phyloP scores from a whole-genome alignment of 2,888 invertebrate genomes.

The Julus scandinavius region DNA sequence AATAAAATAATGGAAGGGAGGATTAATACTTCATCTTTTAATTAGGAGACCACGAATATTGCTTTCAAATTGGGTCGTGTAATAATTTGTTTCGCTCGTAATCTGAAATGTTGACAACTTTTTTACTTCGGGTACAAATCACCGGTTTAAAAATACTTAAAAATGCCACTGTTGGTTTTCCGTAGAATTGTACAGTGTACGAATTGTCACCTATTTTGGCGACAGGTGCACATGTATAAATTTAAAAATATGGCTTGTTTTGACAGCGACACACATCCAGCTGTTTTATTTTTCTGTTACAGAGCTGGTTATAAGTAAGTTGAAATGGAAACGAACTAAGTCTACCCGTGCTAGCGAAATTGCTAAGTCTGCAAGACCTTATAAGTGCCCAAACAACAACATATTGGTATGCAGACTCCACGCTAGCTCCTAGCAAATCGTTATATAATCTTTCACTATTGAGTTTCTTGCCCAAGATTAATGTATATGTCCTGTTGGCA shows the following conservation, averaged over 20 bases:
- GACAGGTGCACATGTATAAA: background rate
- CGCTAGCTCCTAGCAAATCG: background rate
- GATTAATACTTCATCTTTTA: too few species aligned
- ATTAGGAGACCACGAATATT: slow-evolving; percentile 5
- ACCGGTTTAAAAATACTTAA: slow-evolving; percentile 1
- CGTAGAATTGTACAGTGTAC: background rate
- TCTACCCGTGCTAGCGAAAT: background rate
- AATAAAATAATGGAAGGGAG: background rate
- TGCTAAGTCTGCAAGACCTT: background rate
- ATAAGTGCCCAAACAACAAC: background rate
- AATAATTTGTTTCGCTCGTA: background rate
- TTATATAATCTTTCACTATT: slow-evolving; percentile 19
- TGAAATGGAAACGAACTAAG: background rate
- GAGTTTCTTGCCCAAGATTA: background rate
- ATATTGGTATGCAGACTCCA: background rate
- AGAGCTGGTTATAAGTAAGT: background rate
- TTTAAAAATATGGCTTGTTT: background rate
- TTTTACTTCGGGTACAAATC: background rate
- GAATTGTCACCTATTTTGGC: slow-evolving; percentile 22
- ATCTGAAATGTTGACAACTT: background rate
- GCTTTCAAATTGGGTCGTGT: background rate
- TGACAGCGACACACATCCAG: slow-evolving; percentile 13
- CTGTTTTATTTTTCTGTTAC: background rate
- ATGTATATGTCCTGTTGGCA: slow-evolving; percentile 22
- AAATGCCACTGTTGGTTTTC: background rate